Conservation (phyloP, 2,888 invertebrate species). For the Cantharis rufa region DNA sequence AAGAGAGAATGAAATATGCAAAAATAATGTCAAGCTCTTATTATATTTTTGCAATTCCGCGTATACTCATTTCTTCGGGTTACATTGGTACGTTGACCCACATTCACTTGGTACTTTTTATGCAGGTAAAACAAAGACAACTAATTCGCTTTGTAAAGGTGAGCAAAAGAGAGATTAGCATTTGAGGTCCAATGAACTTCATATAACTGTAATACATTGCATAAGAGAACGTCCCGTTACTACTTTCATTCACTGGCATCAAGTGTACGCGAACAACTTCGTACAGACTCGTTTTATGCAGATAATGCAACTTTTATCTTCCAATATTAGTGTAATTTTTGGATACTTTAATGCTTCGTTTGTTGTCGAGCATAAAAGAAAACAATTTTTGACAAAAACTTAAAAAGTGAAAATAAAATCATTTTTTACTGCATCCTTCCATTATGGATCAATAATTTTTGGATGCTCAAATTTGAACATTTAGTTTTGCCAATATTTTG, state of each 20-base stretch:
- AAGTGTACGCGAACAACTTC: constrained; percentile 36
- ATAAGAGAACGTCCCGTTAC: constrained; percentile 48
- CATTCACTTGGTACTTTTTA: constrained; percentile 40
- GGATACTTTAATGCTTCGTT: not conserved
- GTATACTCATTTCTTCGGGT: constrained; percentile 50
- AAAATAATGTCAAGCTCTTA: constrained; percentile 26
- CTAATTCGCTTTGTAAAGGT: not conserved
- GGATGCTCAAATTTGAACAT: too few species aligned
- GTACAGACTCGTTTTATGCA: constrained; percentile 19
- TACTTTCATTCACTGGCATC: constrained; percentile 48
- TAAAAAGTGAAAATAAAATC: not conserved
- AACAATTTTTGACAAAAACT: not conserved
- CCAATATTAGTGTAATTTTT: not conserved
- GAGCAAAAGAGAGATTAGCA: constrained; percentile 34
- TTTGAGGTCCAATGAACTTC: constrained; percentile 43
- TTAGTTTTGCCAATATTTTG: not conserved
- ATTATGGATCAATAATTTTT: not conserved
- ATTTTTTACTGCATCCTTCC: not conserved
- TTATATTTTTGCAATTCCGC: constrained; percentile 42
- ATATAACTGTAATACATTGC: constrained; percentile 49
- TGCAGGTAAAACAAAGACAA: constrained; percentile 34
- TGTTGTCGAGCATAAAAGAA: not conserved
- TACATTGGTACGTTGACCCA: constrained; percentile 47
- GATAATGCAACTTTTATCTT: not conserved
- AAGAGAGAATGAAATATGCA: constrained; percentile 2